A percentile compares a stretch with the other conserved stretches of the same genome.
phyloP scores from a whole-genome alignment of 2,113 vertebrate species.

The Leptodactylus fuscus region DNA sequence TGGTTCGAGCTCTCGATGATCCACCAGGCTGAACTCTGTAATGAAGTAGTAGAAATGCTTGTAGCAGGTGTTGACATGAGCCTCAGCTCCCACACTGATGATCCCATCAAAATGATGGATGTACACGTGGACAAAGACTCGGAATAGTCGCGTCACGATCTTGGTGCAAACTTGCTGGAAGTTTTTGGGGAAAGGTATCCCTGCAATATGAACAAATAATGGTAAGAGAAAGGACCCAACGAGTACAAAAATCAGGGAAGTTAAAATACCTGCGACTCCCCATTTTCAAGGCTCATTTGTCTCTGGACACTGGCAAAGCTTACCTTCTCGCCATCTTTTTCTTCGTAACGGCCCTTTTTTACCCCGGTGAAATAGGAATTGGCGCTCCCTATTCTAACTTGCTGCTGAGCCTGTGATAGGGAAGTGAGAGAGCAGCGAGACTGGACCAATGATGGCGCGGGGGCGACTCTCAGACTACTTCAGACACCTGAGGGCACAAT shows the following conservation, averaged over 20 bases:
- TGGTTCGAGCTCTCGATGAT: slow-evolving; percentile 91
- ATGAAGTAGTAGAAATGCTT: slow-evolving; percentile 99
- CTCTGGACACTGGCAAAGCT: too few relatives aligned
- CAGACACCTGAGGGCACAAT: too few relatives aligned
- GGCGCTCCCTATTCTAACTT: too few relatives aligned
- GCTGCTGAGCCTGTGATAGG: too few relatives aligned
- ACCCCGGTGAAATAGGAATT: too few relatives aligned
- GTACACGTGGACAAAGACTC: slow-evolving; percentile 97
- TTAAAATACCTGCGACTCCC: neutral
- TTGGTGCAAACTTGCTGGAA: slow-evolving; percentile 98
- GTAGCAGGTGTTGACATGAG: slow-evolving; percentile 98
- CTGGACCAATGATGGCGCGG: too few relatives aligned
- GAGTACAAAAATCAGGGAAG: neutral
- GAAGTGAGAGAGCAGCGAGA: too few relatives aligned
- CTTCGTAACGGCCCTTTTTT: too few relatives aligned
- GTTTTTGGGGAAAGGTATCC: slow-evolving; percentile 95
- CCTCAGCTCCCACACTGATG: slow-evolving; percentile 94
- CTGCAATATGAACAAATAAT: slow-evolving; percentile 68
- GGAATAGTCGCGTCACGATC: slow-evolving; percentile 94
- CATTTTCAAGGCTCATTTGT: too few relatives aligned
- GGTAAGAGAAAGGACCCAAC: neutral
- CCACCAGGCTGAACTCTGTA: slow-evolving; percentile 92
- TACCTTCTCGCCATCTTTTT: too few relatives aligned
- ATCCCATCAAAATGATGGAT: slow-evolving; percentile 98
- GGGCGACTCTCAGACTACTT: too few relatives aligned